phyloP scores from a whole-genome alignment of 2,797 vertebrate genomes.

The Peromyscus eremicus region DNA sequence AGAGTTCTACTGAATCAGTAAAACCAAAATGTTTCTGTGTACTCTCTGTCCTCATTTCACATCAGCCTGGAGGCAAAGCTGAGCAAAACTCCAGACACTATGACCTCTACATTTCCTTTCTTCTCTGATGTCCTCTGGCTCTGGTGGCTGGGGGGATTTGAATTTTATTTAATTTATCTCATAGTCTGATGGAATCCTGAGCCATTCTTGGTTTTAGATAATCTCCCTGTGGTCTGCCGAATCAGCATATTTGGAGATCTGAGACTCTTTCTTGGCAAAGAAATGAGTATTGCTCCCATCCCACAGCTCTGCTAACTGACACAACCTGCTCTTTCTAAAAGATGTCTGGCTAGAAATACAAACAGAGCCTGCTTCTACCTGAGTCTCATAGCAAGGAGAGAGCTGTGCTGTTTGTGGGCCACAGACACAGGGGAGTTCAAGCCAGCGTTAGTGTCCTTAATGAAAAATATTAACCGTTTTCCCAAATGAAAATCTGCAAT shows the following conservation, averaged over 20 bases:
- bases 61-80: constrained; percentile 41
- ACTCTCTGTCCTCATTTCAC: constrained; percentile 69
- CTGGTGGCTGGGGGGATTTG: constrained; percentile 25
- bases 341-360: neutral
- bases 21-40: constrained; percentile 65
- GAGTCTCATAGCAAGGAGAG: neutral
- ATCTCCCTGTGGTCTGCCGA: constrained; percentile 55
- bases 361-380: neutral
- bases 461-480: constrained; percentile 34
- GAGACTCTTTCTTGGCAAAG: constrained; percentile 52
- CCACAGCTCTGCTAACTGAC: constrained; percentile 24
- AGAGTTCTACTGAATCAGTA: constrained; percentile 75
- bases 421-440: constrained; percentile 6
- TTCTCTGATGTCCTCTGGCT: constrained; percentile 30
- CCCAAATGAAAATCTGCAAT: constrained; percentile 22
- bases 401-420: neutral
- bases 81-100: neutral
- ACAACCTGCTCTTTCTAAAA: constrained; percentile 28
- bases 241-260: neutral
- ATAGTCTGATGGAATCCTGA: constrained; percentile 57
- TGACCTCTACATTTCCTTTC: constrained; percentile 73
- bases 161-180: constrained; percentile 67
- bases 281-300: neutral
- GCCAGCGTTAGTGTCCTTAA: neutral
- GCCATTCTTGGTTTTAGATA: constrained; percentile 29